phyloP scores from a whole-genome alignment of 2,797 vertebrate species.

The Phrynocephalus guinanensis region DNA sequence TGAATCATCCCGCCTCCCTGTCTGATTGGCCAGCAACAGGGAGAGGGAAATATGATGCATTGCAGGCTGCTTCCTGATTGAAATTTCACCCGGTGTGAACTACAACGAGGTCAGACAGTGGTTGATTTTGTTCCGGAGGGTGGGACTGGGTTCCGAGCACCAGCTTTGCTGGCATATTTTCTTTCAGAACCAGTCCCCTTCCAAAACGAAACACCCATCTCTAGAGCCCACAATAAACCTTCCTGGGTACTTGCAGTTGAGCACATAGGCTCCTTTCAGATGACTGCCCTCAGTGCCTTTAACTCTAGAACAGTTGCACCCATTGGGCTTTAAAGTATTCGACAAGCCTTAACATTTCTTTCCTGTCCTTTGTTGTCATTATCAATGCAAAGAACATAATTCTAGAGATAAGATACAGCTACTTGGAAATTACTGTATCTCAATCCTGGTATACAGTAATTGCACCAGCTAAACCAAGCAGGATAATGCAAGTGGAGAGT shows the following conservation, averaged over 20 bases:
- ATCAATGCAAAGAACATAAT: background rate
- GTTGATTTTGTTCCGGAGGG: no score
- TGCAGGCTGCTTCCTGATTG: no score
- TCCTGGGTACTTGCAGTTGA: slow-evolving; percentile 3
- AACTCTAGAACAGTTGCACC: background rate
- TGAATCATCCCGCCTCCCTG: no score
- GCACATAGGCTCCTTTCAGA: background rate
- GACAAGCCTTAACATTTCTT: background rate
- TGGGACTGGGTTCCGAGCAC: no score
- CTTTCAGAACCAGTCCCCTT: no score
- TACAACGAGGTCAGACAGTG: no score
- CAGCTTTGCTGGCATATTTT: no score
- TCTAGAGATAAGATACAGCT: background rate
- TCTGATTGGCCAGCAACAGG: no score
- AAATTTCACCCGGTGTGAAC: no score
- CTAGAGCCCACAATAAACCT: background rate
- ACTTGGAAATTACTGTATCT: no score
- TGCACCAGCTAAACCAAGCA: background rate
- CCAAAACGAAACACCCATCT: no score
- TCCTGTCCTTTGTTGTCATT: background rate
- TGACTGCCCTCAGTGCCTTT: background rate
- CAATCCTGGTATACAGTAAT: background rate
- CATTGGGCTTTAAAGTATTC: background rate
- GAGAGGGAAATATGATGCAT: no score
- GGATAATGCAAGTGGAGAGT: background rate